A percentile compares a stretch with the other conserved stretches of the same genome.
phyloP scores from a whole-genome alignment of 2,888 invertebrate species.

The Chrysolina oricalcia region DNA sequence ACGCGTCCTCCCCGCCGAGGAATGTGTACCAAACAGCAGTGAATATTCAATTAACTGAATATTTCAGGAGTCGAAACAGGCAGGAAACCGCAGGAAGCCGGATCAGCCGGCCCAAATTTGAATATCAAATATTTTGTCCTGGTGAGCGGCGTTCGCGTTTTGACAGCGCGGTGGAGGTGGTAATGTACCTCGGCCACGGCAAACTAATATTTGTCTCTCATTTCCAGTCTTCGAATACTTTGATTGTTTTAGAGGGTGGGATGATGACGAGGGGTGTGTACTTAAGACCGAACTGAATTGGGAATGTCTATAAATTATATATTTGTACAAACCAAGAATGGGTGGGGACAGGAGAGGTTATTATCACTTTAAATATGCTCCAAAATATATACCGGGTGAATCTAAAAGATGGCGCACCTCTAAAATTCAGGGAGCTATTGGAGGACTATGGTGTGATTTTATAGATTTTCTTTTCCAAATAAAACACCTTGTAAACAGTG shows the following conservation, averaged over 20 bases:
- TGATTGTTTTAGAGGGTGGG: neutral
- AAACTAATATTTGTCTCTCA: neutral
- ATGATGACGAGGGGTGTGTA: too few relatives aligned
- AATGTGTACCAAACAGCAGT: neutral
- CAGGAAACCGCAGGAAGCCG: conserved; percentile 4
- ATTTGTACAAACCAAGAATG: too few relatives aligned
- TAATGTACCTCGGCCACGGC: neutral
- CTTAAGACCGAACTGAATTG: too few relatives aligned
- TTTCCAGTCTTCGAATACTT: neutral
- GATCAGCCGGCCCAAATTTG: neutral
- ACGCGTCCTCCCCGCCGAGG: neutral
- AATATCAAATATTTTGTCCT: conserved; percentile 11
- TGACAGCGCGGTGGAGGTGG: neutral
- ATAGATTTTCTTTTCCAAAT: too few relatives aligned
- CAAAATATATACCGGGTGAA: too few relatives aligned
- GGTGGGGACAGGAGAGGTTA: too few relatives aligned
- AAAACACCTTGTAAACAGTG: too few relatives aligned
- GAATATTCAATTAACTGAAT: conserved; percentile 11
- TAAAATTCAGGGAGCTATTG: too few relatives aligned
- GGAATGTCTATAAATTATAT: too few relatives aligned
- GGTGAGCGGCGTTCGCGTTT: neutral
- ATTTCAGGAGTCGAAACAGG: neutral
- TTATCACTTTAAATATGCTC: too few relatives aligned
- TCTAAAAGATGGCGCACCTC: too few relatives aligned
- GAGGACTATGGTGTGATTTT: too few relatives aligned